A percentile compares a stretch with the other conserved stretches of the same genome.
Evolutionary conservation across 2,113 vertebrate species (phyloP).

Genomic region (Tragulus kanchil): DNA sequence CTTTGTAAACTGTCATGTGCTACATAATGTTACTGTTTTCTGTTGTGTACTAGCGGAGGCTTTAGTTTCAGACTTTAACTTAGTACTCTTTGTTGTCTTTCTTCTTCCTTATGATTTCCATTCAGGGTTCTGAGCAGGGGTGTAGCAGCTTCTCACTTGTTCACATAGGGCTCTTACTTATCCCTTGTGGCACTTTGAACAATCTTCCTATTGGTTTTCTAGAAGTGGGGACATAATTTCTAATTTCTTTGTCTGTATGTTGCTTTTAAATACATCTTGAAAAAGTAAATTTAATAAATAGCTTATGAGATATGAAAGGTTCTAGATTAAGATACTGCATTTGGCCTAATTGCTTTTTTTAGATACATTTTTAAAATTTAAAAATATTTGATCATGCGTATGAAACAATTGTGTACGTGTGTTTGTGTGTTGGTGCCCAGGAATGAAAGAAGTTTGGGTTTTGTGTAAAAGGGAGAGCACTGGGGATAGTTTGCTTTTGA

Average conservation of each 20-base stretch:
- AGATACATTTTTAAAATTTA: slow-evolving; percentile 14
- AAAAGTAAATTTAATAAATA: slow-evolving; percentile 25
- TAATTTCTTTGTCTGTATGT: not conserved
- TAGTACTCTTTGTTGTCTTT: slow-evolving; percentile 2
- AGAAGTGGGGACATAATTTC: not conserved
- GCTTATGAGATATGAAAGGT: not conserved
- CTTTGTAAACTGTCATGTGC: not conserved
- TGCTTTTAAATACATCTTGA: slow-evolving; percentile 31
- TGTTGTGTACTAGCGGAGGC: not conserved
- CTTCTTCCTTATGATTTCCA: not conserved
- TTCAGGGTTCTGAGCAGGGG: slow-evolving; percentile 31
- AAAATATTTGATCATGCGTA: not conserved
- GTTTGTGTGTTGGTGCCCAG: not conserved
- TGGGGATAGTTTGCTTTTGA: slow-evolving; percentile 29
- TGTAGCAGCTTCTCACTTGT: not conserved
- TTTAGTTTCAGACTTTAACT: slow-evolving; percentile 50
- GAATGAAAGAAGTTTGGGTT: slow-evolving; percentile 43
- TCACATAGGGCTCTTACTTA: not conserved
- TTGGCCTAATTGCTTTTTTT: not conserved
- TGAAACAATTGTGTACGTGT: not conserved
- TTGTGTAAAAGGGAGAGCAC: slow-evolving; percentile 48
- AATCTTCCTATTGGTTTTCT: not conserved
- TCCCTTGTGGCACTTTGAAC: not conserved
- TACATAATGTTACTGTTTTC: not conserved
- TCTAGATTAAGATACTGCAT: not conserved